A percentile compares a stretch with the other conserved stretches of the same genome.
Evolutionary conservation across 2,113 vertebrate genomes (phyloP).

Genomic region (Neogale vison): DNA sequence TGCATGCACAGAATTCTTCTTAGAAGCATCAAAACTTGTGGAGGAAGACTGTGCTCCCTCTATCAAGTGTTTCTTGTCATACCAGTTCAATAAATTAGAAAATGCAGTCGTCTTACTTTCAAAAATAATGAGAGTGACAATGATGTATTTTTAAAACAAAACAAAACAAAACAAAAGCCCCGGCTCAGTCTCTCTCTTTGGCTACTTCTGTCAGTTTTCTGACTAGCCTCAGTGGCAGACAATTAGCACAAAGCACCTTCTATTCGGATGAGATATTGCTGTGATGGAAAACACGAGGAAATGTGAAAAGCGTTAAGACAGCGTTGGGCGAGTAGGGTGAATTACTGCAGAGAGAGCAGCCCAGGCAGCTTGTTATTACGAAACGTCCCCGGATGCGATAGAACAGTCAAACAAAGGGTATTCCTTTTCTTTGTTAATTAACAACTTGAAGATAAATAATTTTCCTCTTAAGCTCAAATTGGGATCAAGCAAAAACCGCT

Average conservation of each 20-base stretch:
- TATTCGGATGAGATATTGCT: slow-evolving; percentile 13
- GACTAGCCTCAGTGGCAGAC: slow-evolving; percentile 40
- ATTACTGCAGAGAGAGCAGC: not conserved
- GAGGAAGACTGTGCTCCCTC: not conserved
- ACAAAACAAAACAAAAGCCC: not conserved
- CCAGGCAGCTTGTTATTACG: slow-evolving; percentile 63
- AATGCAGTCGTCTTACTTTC: not conserved
- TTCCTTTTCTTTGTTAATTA: slow-evolving; percentile 78
- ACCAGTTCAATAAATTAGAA: not conserved
- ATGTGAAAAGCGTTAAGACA: slow-evolving; percentile 20
- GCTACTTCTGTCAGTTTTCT: not conserved
- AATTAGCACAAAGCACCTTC: slow-evolving; percentile 29
- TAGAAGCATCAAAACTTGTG: slow-evolving; percentile 7
- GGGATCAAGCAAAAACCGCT: slow-evolving; percentile 44
- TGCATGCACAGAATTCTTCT: slow-evolving; percentile 39
- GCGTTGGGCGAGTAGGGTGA: not conserved
- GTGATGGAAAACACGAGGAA: slow-evolving; percentile 33
- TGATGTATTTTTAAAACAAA: not conserved
- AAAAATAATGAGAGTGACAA: not conserved
- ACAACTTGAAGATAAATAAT: slow-evolving; percentile 73
- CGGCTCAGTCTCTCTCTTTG: not conserved
- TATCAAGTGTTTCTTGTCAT: not conserved
- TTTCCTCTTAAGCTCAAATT: slow-evolving; percentile 66
- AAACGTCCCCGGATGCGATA: slow-evolving; percentile 51
- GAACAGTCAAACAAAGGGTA: slow-evolving; percentile 62